These are phyloP conservation scores for Phyllostomus hastatus DNA, from an alignment of 2,113 vertebrate species.

Conservation along the genomic window DNA sequence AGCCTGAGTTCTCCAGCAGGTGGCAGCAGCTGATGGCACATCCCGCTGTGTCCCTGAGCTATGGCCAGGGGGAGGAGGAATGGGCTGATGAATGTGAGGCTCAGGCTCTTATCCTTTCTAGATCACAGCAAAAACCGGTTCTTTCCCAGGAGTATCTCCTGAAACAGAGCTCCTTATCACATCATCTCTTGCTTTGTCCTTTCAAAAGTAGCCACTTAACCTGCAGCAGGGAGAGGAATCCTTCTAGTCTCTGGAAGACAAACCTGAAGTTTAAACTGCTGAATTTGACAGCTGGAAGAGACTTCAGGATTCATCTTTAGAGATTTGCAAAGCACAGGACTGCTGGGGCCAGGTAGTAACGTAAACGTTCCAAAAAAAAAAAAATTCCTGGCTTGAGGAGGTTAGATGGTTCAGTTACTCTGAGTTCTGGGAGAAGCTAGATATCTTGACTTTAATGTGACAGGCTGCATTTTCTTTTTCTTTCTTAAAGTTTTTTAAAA, in stretches of 20 bases:
- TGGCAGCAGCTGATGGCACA: constrained; percentile 57
- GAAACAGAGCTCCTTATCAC: constrained; percentile 54
- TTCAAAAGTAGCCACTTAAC: constrained; percentile 57
- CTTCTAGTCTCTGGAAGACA: not conserved
- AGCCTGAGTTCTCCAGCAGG: not conserved
- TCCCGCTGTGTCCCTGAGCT: rapidly evolving
- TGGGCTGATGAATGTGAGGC: not conserved
- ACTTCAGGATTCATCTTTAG: not conserved
- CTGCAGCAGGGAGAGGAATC: constrained; percentile 13
- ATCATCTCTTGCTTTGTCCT: constrained; percentile 58
- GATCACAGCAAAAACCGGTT: constrained; percentile 63
- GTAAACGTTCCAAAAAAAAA: not conserved
- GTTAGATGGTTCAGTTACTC: rapidly evolving
- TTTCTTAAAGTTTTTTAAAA: too few species aligned
- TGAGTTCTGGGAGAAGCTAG: not conserved
- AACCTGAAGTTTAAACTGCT: not conserved
- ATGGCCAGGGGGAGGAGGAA: not conserved
- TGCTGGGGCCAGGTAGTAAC: rapidly evolving
- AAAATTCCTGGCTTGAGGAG: not conserved
- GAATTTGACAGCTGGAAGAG: not conserved
- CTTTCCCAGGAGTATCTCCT: constrained; percentile 4
- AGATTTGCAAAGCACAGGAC: not conserved
- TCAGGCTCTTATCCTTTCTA: constrained; percentile 27
- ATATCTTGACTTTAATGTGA: not conserved
- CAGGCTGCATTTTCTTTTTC: not conserved